Conservation (phyloP, 2,797 vertebrate genomes). For the Anas acuta region DNA sequence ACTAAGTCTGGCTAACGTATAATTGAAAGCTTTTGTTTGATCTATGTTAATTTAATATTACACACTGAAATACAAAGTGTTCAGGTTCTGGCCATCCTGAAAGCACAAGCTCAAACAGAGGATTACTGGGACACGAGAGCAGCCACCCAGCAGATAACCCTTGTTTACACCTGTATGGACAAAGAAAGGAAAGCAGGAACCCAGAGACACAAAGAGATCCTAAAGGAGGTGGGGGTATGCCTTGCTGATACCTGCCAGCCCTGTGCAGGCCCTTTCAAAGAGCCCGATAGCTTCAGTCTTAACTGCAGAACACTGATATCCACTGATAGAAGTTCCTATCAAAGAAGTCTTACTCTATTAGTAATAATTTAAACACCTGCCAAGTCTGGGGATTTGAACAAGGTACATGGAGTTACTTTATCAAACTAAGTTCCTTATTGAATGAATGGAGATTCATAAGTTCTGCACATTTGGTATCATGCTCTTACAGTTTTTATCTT, state of each 20-base stretch:
- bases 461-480: background rate
- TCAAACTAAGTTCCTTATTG: conserved; percentile 6
- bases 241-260: background rate
- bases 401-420: background rate
- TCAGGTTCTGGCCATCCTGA: background rate
- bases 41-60: background rate
- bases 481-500: conserved; percentile 17
- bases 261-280: background rate
- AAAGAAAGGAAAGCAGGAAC: background rate
- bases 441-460: background rate
- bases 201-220: background rate
- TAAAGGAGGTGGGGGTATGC: background rate
- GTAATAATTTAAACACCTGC: conserved; percentile 3
- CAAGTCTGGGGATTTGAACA: background rate
- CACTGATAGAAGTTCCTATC: background rate
- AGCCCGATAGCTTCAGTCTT: background rate
- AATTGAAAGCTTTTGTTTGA: background rate
- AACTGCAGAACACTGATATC: background rate
- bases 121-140: rapidly evolving
- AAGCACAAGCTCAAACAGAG: background rate
- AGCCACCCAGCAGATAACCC: no score
- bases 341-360: background rate
- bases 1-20: no score
- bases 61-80: background rate
- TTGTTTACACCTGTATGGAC: no score